Percentiles rank a stretch among this genome's conserved stretches.
phyloP scores from a whole-genome alignment of 2,797 vertebrate genomes.

The Sebastes nivosus region DNA sequence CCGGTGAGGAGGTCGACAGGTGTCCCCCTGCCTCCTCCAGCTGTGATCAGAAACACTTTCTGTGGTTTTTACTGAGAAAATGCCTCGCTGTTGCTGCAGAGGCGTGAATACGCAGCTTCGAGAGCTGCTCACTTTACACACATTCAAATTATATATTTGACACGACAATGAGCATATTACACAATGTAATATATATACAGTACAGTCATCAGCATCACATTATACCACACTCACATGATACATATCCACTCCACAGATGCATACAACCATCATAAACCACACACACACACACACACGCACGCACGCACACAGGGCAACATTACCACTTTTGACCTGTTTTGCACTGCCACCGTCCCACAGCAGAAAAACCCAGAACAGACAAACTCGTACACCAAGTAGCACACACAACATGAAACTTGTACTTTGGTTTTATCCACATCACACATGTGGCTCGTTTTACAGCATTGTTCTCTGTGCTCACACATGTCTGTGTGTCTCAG shows the following conservation, averaged over 20 bases:
- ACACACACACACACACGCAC: too few relatives aligned
- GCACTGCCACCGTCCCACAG: not conserved
- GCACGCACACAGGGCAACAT: not conserved
- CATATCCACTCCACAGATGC: not conserved
- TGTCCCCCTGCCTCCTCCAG: constrained; percentile 58
- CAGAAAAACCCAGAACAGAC: not conserved
- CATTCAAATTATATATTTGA: not conserved
- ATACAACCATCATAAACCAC: not conserved
- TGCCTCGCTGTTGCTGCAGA: constrained; percentile 25
- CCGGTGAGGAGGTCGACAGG: constrained; percentile 42
- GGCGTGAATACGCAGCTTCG: not conserved
- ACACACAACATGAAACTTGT: constrained; percentile 1
- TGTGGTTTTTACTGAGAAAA: constrained; percentile 67
- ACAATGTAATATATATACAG: not conserved
- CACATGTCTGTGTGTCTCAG: constrained; percentile 4
- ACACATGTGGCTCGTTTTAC: constrained; percentile 5
- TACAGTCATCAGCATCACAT: not conserved
- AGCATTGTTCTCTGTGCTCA: not conserved
- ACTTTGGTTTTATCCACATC: constrained; percentile 21
- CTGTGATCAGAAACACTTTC: constrained; percentile 58
- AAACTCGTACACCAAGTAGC: not conserved
- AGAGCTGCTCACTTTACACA: constrained; percentile 3
- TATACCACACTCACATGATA: not conserved
- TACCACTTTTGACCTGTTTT: not conserved
- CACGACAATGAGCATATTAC: not conserved